Evolutionary conservation across 2,888 invertebrate genomes (phyloP), one percentile per base, ranked within the genome.

Genomic region (Drosophila limbata): DNA sequence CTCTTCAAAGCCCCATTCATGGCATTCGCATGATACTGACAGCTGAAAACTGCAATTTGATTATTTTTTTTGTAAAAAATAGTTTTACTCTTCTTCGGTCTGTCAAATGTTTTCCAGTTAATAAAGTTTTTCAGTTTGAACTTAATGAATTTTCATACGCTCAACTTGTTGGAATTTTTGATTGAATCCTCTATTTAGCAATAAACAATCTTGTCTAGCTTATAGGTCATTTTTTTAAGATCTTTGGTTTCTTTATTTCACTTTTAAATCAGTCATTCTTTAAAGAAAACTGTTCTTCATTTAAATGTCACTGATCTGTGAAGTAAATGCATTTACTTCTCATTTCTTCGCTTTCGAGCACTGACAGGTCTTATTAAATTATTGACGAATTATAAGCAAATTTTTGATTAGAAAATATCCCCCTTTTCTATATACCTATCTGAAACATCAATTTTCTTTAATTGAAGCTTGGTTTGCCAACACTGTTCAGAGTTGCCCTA

Each of bases 21-120:
- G 11, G 51, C 25, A 56, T 35, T 28, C 39, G 13, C 52, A 39
- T 62, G 66, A 62, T 62, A 65, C 47, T 63, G 79, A 86, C 74
- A 83, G 84, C 71, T 72, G 73, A 79, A 86, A 86, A 83, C 74
- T 86, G 73, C 84, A 83, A 86, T 83, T 86, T 81, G 72, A 83
- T 86, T 81, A 82, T 82, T 75, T 66, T 56, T 53, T 39, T 35
- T 37, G 2, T n/a, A 31, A 31, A 31, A 31, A 56, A 50, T 62
- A 75, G 17, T 42, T 57, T 42, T 17, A n/a, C 45, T 39, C 9
- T 6, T n/a, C 11, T 33, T 56, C 28, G 10, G 35, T 35, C 33
- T 48, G 59, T 67, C 42, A 55, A 25, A 51, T 53, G 51, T 66
- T 69, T 73, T 57, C 57, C 57, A 75, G 71, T 62, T 75, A 56